phyloP scores from a whole-genome alignment of 2,797 vertebrate genomes.

The Chrosomus eos region DNA sequence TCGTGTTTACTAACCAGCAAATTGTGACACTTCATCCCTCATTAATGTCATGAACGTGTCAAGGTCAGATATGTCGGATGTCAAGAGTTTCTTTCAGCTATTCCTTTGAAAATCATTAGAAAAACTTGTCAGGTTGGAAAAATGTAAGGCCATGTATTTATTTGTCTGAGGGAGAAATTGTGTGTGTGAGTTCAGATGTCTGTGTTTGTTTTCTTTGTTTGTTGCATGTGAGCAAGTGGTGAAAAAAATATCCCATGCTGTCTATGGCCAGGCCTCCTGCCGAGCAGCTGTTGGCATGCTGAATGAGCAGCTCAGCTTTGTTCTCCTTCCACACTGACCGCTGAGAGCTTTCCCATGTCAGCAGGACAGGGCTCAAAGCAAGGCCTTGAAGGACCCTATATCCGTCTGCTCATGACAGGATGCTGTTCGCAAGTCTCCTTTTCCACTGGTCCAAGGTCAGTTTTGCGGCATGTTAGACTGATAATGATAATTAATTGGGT shows the following conservation, averaged over 20 bases:
- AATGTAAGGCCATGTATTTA: neutral
- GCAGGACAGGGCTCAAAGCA: slow-evolving; percentile 30
- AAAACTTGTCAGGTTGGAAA: neutral
- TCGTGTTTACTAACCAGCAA: neutral
- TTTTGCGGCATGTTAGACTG: neutral
- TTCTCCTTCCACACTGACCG: slow-evolving; percentile 40
- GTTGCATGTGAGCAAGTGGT: slow-evolving; percentile 27
- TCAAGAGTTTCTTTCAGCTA: neutral
- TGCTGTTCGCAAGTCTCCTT: slow-evolving; percentile 20
- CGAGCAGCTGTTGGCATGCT: slow-evolving; percentile 67
- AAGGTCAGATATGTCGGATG: neutral
- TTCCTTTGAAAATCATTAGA: neutral
- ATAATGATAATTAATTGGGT: slow-evolving; percentile 4
- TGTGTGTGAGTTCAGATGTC: slow-evolving; percentile 21
- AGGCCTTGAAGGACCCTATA: slow-evolving; percentile 47
- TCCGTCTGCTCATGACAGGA: slow-evolving; percentile 57
- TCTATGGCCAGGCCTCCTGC: slow-evolving; percentile 51
- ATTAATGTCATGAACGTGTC: neutral
- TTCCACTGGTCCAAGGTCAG: slow-evolving; percentile 18
- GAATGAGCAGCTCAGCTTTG: slow-evolving; percentile 50
- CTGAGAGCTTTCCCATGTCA: slow-evolving; percentile 63
- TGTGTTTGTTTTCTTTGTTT: slow-evolving; percentile 40
- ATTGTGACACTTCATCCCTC: neutral
- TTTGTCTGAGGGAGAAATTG: slow-evolving; percentile 9
- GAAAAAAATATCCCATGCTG: slow-evolving; percentile 11